phyloP scores from a whole-genome alignment of 2,797 vertebrate species.

The Scarus forsteni region DNA sequence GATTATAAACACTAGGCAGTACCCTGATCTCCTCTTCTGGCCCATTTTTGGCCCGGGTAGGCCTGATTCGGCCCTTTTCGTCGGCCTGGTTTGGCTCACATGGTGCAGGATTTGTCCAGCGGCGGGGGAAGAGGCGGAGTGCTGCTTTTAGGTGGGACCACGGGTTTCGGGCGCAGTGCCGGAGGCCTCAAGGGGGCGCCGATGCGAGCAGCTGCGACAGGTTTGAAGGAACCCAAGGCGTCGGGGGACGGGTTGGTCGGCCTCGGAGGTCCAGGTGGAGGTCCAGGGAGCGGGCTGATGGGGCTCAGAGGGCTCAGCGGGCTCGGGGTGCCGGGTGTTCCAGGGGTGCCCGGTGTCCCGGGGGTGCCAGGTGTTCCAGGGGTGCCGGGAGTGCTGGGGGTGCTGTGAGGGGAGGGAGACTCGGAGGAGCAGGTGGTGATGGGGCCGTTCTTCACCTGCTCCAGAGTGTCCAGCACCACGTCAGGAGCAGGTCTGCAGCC shows the following conservation, averaged over 20 bases:
- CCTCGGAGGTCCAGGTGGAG: slow-evolving; percentile 77
- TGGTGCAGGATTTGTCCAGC: slow-evolving; percentile 97
- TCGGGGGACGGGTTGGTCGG: slow-evolving; percentile 90
- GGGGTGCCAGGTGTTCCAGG: slow-evolving; percentile 73
- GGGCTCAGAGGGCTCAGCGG: slow-evolving; percentile 95
- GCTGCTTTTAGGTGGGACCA: slow-evolving; percentile 95
- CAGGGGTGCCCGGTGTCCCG: slow-evolving; percentile 85
- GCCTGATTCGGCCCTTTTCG: slow-evolving; percentile 74
- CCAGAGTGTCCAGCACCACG: slow-evolving; percentile 96
- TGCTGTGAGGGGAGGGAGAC: slow-evolving; percentile 86
- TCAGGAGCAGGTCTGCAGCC: slow-evolving; percentile 93
- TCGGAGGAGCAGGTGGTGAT: slow-evolving; percentile 84
- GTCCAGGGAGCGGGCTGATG: slow-evolving; percentile 92
- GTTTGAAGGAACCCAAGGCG: slow-evolving; percentile 93
- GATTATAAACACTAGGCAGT: slow-evolving; percentile 74
- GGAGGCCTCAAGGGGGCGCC: slow-evolving; percentile 94
- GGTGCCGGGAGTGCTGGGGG: slow-evolving; percentile 85
- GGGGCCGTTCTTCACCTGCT: slow-evolving; percentile 91
- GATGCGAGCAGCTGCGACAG: slow-evolving; percentile 89
- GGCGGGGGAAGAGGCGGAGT: slow-evolving; percentile 88
- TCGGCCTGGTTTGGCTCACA: slow-evolving; percentile 87
- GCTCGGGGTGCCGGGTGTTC: slow-evolving; percentile 90
- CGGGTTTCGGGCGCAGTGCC: slow-evolving; percentile 95
- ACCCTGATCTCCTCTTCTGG: slow-evolving; percentile 83
- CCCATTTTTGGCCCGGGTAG: slow-evolving; percentile 75